Evolutionary conservation across 2,888 invertebrate species (phyloP), one percentile per base, ranked within the genome.

Genomic region (Parnassius orleans): DNA sequence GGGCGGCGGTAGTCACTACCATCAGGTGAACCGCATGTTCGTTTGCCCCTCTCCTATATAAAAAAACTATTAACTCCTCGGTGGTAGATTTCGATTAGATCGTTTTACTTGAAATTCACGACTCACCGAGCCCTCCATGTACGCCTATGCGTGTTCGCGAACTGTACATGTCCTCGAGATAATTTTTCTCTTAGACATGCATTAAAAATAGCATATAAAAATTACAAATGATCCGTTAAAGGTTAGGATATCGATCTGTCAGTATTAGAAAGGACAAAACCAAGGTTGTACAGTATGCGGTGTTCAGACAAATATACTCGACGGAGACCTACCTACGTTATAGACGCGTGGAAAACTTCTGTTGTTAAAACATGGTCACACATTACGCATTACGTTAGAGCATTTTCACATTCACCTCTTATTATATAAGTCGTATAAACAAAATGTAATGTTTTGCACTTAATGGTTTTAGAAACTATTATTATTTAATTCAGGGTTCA

Each of bases 381-480:
- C 44, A 14, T 54, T 43, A 43, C 43, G 43, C 9, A 14, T 44
- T 54, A 10, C 43, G 11, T 54, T 10, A 42, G 43, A 12, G 11
- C 15, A 54, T 54, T 54, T 54, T 54, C 54, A 54, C 54, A 44
- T 54, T 54, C 9, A 12, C 54, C 10, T 42, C 14, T 10, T 43
- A 14, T 54, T 44, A 11, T 54, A 44, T 54, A 44, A 54, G 46
- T 46, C 12, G n/a, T 46, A 46, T 46, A 12, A 46, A 43, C 10
- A 43, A 43, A 43, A 43, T 43, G 43, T 43, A 43, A 11, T 10
- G 11, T 11, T n/a, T 9, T 47, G 11, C 9, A 0, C 12, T 47
- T 47, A 47, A 47, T 12, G 33, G 33, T 47, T 9, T 12, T 14
- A 47, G 14, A 47, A 12, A 33, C 7, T 33, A 33, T 33, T 5